Evolutionary conservation across 1,140 invertebrate genomes (phyloP), one percentile per base, ranked within the genome.

Genomic region (Pteromalus puparum): DNA sequence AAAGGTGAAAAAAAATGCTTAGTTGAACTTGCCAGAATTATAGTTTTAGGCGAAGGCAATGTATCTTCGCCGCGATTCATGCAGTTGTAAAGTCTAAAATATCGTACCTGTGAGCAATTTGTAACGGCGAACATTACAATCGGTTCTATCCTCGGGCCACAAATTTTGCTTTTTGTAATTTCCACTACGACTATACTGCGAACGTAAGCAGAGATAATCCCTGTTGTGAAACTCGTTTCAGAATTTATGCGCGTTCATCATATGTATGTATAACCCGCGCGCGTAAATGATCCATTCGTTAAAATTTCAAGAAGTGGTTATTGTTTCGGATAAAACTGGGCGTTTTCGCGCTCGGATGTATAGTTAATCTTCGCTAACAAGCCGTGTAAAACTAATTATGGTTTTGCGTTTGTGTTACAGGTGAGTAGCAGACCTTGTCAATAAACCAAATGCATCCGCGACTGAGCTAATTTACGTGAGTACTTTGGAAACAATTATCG

Each of bases 81-180:
- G 38, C 15, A 26, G 38, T 80, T 80, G 78, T 26, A 70, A 80
- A 70, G 65, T 46, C 67, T 80, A 28, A 80, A 46, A 80, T 80
- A 80, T 70, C 38, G 67, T 28, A 70, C 9, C 13, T 68, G 61
- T 9, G 67, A 48, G 78, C 78, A 42, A 70, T 80, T 42, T 80
- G 38, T 80, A 70, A 70, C 13, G 30, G 30, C 24, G 21, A 70
- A 70, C n/a, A 70, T 80, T 80, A 80, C 61, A 38, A 65, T 38
- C 48, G 15, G 24, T 46, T 7, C 30, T 79, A 34, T 48, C 24
- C 30, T n/a, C 12, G 5, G 38, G 53, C 30, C 5, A 79, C 53
- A 79, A 79, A 79, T 79, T 68, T 67, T 6, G 53, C 53, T 79
- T 67, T 48, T 67, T 67, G 53, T 67, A 65, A 79, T 79, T 38